Percentiles rank a stretch among this genome's conserved stretches.
phyloP scores from a whole-genome alignment of 2,797 vertebrate genomes.

The Myotis daubentonii region DNA sequence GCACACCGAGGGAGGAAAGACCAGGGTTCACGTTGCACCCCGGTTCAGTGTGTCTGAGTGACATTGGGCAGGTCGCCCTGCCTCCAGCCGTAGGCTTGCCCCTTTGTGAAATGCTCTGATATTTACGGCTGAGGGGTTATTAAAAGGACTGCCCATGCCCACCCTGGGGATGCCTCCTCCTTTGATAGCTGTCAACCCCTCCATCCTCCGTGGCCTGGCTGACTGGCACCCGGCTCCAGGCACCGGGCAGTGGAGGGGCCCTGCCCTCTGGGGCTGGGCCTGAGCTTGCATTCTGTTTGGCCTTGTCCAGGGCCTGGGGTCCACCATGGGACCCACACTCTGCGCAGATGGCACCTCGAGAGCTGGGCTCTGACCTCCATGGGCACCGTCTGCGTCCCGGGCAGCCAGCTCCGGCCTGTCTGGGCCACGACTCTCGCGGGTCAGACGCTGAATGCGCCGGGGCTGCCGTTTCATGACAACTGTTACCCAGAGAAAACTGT shows the following conservation, averaged over 20 bases:
- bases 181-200: accelerated
- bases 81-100: neutral
- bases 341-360: accelerated
- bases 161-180: neutral
- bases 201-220: accelerated
- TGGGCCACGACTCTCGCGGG: accelerated
- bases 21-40: neutral
- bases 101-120: neutral
- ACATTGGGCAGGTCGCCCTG: neutral
- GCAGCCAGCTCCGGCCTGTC: neutral
- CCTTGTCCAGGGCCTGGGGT: accelerated
- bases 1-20: neutral
- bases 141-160: accelerated
- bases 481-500: accelerated
- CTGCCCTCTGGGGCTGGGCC: neutral
- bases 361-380: accelerated
- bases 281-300: neutral
- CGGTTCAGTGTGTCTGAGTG: neutral
- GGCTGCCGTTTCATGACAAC: accelerated
- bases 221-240: accelerated
- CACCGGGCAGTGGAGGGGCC: too few species aligned
- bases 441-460: accelerated
- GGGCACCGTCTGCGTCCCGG: neutral
- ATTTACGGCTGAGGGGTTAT: accelerated
- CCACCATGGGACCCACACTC: neutral